Conservation (phyloP, 2,113 vertebrate genomes). For the Heloderma charlesbogerti region DNA sequence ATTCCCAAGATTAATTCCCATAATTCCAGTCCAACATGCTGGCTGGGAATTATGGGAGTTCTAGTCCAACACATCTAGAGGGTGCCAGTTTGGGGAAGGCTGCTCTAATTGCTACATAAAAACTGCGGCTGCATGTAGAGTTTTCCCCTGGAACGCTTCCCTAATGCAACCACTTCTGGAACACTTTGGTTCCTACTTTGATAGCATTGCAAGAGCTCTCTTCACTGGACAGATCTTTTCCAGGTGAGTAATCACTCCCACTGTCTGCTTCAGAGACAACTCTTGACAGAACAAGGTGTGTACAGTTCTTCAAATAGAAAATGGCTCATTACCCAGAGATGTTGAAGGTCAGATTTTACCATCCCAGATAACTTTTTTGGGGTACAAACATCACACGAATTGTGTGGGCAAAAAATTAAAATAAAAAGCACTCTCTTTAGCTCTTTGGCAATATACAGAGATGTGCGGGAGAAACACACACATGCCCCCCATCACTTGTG, state of each 20-base stretch:
- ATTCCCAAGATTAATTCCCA: too few species aligned
- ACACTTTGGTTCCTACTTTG: not conserved
- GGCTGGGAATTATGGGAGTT: too few species aligned
- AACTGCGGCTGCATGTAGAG: not conserved
- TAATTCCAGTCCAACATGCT: too few species aligned
- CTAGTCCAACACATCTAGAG: too few species aligned
- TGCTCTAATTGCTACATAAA: not conserved
- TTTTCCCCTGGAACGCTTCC: not conserved
- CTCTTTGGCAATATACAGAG: not conserved
- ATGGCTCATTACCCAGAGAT: not conserved
- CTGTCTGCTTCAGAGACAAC: not conserved
- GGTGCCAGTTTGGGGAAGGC: too few species aligned
- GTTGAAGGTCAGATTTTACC: not conserved
- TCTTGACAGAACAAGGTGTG: not conserved
- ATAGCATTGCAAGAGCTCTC: not conserved
- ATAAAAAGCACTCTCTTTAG: not conserved
- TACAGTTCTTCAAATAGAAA: not conserved
- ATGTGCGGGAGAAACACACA: not conserved
- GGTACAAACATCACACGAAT: not conserved
- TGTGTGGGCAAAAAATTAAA: not conserved
- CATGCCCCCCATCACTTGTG: not conserved
- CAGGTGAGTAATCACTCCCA: not conserved
- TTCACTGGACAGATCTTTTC: not conserved
- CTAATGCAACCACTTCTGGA: not conserved
- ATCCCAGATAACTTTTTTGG: not conserved